phyloP scores from a whole-genome alignment of 2,797 vertebrate genomes.

The Nasua narica region DNA sequence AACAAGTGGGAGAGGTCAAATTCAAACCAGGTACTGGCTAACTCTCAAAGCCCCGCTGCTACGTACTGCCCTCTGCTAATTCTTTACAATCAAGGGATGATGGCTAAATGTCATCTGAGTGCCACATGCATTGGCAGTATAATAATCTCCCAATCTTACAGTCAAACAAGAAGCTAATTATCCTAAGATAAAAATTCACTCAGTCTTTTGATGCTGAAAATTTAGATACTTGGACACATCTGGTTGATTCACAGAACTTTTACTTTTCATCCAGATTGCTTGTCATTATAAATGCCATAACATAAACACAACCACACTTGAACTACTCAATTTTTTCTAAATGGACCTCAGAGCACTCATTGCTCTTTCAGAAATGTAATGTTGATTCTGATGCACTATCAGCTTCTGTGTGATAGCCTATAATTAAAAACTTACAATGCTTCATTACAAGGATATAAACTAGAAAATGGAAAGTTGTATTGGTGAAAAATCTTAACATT shows the following conservation, averaged over 20 bases:
- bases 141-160: not conserved
- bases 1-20: not conserved
- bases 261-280: slow-evolving; percentile 52
- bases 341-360: slow-evolving; percentile 37
- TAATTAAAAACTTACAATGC: slow-evolving; percentile 42
- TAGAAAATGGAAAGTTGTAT: not conserved
- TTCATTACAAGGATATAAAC: not conserved
- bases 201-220: not conserved
- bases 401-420: not conserved
- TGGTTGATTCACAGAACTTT: slow-evolving; percentile 57
- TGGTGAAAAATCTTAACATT: not conserved
- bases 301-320: slow-evolving; percentile 26
- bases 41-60: not conserved
- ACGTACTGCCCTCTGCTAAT: not conserved
- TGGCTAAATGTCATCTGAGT: not conserved
- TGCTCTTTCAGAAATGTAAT: slow-evolving; percentile 27
- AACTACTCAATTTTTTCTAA: slow-evolving; percentile 16
- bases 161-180: slow-evolving; percentile 39
- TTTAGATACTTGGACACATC: slow-evolving; percentile 54
- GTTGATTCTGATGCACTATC: slow-evolving; percentile 21
- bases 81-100: not conserved
- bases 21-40: not conserved
- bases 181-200: slow-evolving; percentile 2
- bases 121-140: not conserved
- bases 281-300: slow-evolving; percentile 54